These are phyloP conservation scores for Arrhamphus sclerolepis DNA, from an alignment of 2,797 vertebrate species.

Conservation along the genomic window DNA sequence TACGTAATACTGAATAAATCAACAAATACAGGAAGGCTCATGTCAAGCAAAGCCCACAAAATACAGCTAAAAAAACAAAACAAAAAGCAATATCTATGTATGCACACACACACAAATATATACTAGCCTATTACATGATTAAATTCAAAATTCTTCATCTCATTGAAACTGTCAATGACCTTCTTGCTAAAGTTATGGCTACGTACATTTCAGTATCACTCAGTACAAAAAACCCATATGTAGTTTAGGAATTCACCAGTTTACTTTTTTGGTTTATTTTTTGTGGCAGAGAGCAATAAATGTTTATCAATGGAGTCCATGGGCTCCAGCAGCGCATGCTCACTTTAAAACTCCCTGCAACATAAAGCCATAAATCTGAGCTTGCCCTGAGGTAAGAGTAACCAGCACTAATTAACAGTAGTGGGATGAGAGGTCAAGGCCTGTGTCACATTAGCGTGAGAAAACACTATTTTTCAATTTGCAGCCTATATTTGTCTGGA, in stretches of 20 bases:
- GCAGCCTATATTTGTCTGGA: constrained; percentile 52
- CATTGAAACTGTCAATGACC: no score
- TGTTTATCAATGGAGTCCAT: constrained; percentile 41
- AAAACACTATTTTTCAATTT: constrained; percentile 82
- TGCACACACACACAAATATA: no score
- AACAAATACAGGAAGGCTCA: constrained; percentile 7
- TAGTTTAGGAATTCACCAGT: constrained; percentile 4
- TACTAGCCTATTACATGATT: no score
- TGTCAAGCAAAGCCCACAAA: no score
- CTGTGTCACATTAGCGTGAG: constrained; percentile 78
- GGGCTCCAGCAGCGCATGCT: constrained; percentile 42
- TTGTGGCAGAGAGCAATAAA: constrained; percentile 27
- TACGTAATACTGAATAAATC: constrained; percentile 28
- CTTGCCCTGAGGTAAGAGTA: constrained; percentile 77
- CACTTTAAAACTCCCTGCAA: constrained; percentile 64
- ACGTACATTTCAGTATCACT: constrained; percentile 4
- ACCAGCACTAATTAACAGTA: constrained; percentile 82
- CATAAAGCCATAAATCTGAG: constrained; percentile 82
- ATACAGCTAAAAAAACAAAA: no score
- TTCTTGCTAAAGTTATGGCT: not conserved
- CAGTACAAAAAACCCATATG: not conserved
- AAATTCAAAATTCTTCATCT: no score
- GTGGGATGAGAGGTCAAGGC: constrained; percentile 79
- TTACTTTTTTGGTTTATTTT: not conserved
- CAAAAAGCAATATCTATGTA: no score